A percentile compares a stretch with the other conserved stretches of the same genome.
Evolutionary conservation across 2,113 vertebrate species (phyloP).

Genomic region (Castor canadensis): DNA sequence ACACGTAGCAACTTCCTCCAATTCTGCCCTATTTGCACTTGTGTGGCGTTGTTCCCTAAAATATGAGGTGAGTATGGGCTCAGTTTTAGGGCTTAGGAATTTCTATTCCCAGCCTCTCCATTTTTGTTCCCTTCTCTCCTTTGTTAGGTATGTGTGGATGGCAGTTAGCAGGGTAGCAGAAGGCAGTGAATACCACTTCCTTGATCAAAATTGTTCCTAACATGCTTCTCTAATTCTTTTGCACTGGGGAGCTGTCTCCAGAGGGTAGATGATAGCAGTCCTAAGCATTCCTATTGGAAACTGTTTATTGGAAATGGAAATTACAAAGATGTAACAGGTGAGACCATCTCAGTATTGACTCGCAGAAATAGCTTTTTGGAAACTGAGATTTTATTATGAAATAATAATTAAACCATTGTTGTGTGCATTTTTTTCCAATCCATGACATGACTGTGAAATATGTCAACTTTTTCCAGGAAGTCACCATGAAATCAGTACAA

Average conservation of each 20-base stretch:
- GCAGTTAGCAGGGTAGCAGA: background rate
- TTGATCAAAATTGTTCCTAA: background rate
- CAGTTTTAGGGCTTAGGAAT: background rate
- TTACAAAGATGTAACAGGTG: background rate
- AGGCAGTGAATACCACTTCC: background rate
- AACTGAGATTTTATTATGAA: conserved; percentile 70
- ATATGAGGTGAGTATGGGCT: background rate
- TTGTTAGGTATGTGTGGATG: background rate
- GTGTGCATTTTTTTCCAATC: conserved; percentile 14
- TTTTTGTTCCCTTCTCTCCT: background rate
- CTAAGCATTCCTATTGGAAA: conserved; percentile 2
- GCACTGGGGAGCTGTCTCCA: background rate
- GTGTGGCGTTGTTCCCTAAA: background rate
- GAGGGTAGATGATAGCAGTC: background rate
- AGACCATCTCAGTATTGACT: conserved; percentile 44
- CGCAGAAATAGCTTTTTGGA: conserved; percentile 57
- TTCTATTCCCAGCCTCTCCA: background rate
- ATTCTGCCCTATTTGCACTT: background rate
- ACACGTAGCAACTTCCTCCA: background rate
- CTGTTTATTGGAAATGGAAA: conserved; percentile 49
- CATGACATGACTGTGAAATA: conserved; percentile 58
- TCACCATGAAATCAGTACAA: conserved; percentile 76
- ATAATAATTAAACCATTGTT: conserved; percentile 78
- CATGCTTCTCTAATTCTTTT: background rate
- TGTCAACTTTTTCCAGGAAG: conserved; percentile 75